Evolutionary conservation across 2,888 invertebrate species (phyloP), one percentile per base, ranked within the genome.

Genomic region (Ectobius pallidus): DNA sequence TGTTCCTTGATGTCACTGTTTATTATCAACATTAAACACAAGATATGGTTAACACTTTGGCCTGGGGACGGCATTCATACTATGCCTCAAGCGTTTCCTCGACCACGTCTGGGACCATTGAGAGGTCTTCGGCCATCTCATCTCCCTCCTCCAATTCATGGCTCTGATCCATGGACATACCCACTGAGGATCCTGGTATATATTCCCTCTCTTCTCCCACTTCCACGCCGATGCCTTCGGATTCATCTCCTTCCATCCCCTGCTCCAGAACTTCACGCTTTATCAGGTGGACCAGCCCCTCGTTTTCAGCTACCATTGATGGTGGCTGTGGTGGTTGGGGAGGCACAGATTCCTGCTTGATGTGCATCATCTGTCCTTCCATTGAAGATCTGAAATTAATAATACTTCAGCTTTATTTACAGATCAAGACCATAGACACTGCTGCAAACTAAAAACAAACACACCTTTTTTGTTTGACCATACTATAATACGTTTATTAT

Each of bases 81-180:
- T 76, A 76, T 75, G 76, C 76, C 27, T 76, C 76, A 16, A 76
- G 75, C 9, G 67, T 65, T 20, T 76, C 73, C 25, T 77, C 76
- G 46, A 62, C 68, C 14, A 62, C 70, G 20, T 76, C 76, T 14
- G 75, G 75, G 16, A 75, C 74, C 76, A 77, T 77, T 9, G 76
- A 77, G 42, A 77, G 72, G 42, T 77, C 76, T 65, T 77, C 74
- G 3, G 76, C 76, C 72, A 75, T 75, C 25, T 77, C 76, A 25
- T 76, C 76, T 11, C 70, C 74, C 25, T 73, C 72, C 16, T 77
- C 76, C 6, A 75, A 71, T 4, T 74, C 75, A 16, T 68, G 71
- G 22, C 72, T 55, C 25, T 70, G 70, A 22, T 70, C 74, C 44
- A 73, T 68, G 14, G 63, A 58, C 61, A 68, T 46, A 2, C 67